Percentiles rank a stretch among this genome's conserved stretches.
phyloP scores from a whole-genome alignment of 2,888 invertebrate genomes.

The Orthosia gracilis region DNA sequence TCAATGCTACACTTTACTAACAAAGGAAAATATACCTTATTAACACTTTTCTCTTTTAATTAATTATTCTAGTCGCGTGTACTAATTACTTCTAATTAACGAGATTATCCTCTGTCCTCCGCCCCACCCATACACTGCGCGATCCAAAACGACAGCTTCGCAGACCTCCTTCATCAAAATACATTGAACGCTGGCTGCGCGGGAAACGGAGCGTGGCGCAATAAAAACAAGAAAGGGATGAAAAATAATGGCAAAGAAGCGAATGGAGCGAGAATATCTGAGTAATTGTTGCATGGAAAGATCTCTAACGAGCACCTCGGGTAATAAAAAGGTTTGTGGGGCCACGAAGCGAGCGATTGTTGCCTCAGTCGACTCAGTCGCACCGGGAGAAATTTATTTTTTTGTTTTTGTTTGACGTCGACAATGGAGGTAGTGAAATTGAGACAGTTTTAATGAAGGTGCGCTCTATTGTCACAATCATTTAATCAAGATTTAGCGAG shows the following conservation, averaged over 20 bases:
- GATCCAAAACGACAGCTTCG: conserved; percentile 31
- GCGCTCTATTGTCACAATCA: conserved; percentile 35
- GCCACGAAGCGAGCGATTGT: conserved; percentile 60
- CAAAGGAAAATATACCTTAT: conserved; percentile 31
- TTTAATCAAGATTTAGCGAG: conserved; percentile 40
- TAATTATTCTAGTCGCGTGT: conserved; percentile 57
- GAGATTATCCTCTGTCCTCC: conserved; percentile 59
- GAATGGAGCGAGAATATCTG: conserved; percentile 78
- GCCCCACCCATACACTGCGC: conserved; percentile 10
- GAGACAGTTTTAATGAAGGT: conserved; percentile 58
- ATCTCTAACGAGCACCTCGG: conserved; percentile 79
- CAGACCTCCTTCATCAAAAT: conserved; percentile 58
- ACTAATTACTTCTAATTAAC: conserved; percentile 68
- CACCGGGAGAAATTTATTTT: conserved; percentile 40
- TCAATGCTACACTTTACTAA: conserved; percentile 12
- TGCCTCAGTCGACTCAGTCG: conserved; percentile 25
- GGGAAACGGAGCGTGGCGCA: conserved; percentile 56
- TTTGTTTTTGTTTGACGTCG: conserved; percentile 52
- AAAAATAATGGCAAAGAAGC: conserved; percentile 69
- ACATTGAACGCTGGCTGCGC: conserved; percentile 64
- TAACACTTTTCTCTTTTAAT: conserved; percentile 54
- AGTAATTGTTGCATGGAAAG: conserved; percentile 82
- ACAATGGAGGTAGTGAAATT: conserved; percentile 50
- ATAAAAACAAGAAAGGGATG: conserved; percentile 67
- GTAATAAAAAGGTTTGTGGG: conserved; percentile 67